phyloP scores from a whole-genome alignment of 2,888 invertebrate genomes.

The Boloria euphrosyne region DNA sequence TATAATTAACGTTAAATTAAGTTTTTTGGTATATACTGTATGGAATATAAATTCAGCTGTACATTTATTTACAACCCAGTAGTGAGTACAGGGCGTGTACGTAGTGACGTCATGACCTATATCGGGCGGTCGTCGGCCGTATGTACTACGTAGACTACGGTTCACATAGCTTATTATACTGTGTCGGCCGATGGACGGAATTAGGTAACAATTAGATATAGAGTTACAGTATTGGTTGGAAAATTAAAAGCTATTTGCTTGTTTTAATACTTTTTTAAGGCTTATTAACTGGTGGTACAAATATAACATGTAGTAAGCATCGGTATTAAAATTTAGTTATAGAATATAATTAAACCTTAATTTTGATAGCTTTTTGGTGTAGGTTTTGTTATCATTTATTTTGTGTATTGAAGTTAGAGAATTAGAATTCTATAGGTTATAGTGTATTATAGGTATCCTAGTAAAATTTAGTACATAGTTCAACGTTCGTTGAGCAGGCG shows the following conservation, averaged over 20 bases:
- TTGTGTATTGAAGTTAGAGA: too few relatives aligned
- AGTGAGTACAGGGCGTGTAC: conserved; percentile 38
- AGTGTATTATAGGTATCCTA: not conserved
- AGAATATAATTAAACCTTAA: too few relatives aligned
- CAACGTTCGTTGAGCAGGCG: conserved; percentile 16
- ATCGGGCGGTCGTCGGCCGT: conserved; percentile 41
- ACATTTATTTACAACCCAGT: conserved; percentile 24
- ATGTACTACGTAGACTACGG: conserved; percentile 17
- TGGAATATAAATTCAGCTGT: conserved; percentile 17
- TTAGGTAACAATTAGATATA: not conserved
- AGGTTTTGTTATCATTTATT: too few relatives aligned
- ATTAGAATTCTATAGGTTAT: not conserved
- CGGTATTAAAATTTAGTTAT: too few relatives aligned
- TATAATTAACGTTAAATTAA: conserved; percentile 13
- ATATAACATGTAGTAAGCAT: too few relatives aligned
- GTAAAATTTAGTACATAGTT: conserved; percentile 10
- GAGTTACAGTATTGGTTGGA: not conserved
- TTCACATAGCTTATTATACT: conserved; percentile 18
- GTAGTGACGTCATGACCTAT: conserved; percentile 45
- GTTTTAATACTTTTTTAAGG: not conserved
- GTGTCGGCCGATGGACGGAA: not conserved
- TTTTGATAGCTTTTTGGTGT: too few relatives aligned
- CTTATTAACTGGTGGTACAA: not conserved
- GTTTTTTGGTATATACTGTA: conserved; percentile 12
- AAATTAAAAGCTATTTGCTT: not conserved